Conservation (phyloP, 1,140 invertebrate species). For the Oscheius sp. region DNA sequence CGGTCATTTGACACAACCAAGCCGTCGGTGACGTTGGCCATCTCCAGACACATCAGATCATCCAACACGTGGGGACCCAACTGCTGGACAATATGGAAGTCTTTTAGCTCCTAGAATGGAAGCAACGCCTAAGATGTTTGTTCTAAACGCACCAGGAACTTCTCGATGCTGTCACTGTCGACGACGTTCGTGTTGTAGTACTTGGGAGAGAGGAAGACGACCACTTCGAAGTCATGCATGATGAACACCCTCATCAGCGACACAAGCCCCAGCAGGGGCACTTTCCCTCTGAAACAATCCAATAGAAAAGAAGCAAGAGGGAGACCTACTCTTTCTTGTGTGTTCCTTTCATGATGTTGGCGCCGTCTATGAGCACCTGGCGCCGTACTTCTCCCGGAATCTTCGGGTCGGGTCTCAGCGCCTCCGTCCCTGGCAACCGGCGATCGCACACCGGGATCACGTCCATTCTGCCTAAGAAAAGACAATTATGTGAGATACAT, state of each 20-base stretch:
- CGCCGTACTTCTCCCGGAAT: not conserved
- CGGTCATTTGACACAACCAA: not conserved
- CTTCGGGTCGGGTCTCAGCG: not conserved
- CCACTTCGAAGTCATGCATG: not conserved
- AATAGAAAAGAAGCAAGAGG: too few species aligned
- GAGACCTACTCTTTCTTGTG: not conserved
- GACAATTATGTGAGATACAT: not conserved
- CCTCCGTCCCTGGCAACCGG: not conserved
- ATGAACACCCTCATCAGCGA: not conserved
- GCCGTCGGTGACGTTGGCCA: not conserved
- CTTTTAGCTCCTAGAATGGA: not conserved
- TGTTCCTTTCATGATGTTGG: not conserved
- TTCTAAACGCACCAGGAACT: not conserved
- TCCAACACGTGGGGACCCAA: not conserved
- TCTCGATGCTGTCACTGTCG: not conserved
- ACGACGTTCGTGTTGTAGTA: not conserved
- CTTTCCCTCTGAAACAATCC: not conserved
- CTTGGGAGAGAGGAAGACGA: not conserved
- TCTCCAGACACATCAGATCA: not conserved
- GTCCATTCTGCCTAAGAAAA: not conserved
- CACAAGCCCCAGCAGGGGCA: not conserved
- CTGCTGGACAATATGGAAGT: not conserved
- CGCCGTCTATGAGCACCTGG: not conserved
- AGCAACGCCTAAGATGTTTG: not conserved
- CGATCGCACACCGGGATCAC: not conserved